Evolutionary conservation across 2,888 invertebrate genomes (phyloP), one percentile per base, ranked within the genome.

Genomic region (Argyra leucocephala): DNA sequence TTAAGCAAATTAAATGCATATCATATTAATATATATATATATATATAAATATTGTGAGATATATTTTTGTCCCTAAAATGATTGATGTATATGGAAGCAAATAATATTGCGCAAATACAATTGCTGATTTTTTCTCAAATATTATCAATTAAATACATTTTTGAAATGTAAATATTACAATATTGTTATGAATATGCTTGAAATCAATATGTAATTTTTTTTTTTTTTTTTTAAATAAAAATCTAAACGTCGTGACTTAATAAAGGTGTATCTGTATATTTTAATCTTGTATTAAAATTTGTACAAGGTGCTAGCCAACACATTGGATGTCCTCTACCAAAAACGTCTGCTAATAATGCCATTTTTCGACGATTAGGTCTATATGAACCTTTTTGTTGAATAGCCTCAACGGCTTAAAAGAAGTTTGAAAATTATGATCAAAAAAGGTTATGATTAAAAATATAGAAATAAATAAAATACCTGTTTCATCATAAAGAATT

Each of bases 401-500:
- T 83, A 72, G 89, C 87, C 76, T 93, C 92, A 1, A 92, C 86
- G 1, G 89, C 88, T 22, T 2, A 48, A 48, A 48, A 18, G 12
- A 48, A 31, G 12, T 12, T 15, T 48, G 15, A 18, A 48, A 3
- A 48, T 37, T 18, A 18, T n/a, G 18, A 9, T 3, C 5, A 48
- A 5, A 18, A 48, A 15, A 15, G 12, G 48, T 15, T 5, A 15
- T 37, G 12, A 9, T 9, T 18, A 48, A 48, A 48, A 48, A 48
- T 12, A 48, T 37, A 31, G 4, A 31, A 12, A 5, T 37, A 12
- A 48, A 48, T 31, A 31, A 31, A 31, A 18, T 48, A 48, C 48
- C 48, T 12, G 92, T 93, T 79, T 93, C 91, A 74, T 93, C 93
- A 66, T 86, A 85, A 69, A 91, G 83, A 72, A 93, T 90, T 10